phyloP scores from a whole-genome alignment of 37 sponge, comb jelly and placozoan species.

The Eunapius fragilis region DNA sequence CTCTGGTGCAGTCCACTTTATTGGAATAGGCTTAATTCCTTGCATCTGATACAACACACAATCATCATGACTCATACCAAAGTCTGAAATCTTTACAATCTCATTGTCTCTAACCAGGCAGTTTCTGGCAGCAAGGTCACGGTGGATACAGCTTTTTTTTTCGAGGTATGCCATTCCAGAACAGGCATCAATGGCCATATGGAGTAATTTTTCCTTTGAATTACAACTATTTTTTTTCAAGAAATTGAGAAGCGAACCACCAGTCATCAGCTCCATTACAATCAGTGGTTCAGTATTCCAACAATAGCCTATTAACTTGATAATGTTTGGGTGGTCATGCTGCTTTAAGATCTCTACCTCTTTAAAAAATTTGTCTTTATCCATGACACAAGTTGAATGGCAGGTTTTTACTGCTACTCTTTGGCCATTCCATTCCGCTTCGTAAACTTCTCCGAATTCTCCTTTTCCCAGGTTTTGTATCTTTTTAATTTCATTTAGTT shows the following conservation, averaged over 20 bases:
- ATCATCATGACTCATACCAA: slow-evolving; percentile 91
- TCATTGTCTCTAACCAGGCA: slow-evolving; percentile 82
- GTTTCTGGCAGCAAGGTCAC: slow-evolving; percentile 91
- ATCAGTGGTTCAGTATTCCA: slow-evolving; percentile 71
- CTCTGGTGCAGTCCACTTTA: slow-evolving; percentile 98
- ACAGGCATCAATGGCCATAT: slow-evolving; percentile 60
- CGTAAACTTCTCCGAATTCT: slow-evolving; percentile 89
- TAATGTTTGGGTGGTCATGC: slow-evolving; percentile 92
- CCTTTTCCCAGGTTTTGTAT: slow-evolving; percentile 70
- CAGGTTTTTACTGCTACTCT: slow-evolving; percentile 90
- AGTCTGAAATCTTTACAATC: slow-evolving; percentile 85
- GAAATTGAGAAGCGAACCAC: slow-evolving; percentile 84
- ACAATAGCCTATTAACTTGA: slow-evolving; percentile 75
- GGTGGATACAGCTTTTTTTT: slow-evolving; percentile 82
- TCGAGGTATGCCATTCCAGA: slow-evolving; percentile 87
- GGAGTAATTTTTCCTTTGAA: slow-evolving; percentile 45
- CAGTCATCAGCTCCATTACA: slow-evolving; percentile 94
- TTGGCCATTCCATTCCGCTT: slow-evolving; percentile 37
- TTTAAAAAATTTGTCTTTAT: slow-evolving; percentile 77
- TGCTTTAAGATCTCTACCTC: slow-evolving; percentile 93
- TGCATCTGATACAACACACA: slow-evolving; percentile 80
- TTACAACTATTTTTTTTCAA: slow-evolving; percentile 68
- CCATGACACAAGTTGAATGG: slow-evolving; percentile 58
- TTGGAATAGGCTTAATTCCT: slow-evolving; percentile 81
- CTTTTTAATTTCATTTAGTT: slow-evolving; percentile 12